Evolutionary conservation across 37 sponge, comb jelly and placozoan species (phyloP).

Genomic region (Diacarnus erythraeanus): DNA sequence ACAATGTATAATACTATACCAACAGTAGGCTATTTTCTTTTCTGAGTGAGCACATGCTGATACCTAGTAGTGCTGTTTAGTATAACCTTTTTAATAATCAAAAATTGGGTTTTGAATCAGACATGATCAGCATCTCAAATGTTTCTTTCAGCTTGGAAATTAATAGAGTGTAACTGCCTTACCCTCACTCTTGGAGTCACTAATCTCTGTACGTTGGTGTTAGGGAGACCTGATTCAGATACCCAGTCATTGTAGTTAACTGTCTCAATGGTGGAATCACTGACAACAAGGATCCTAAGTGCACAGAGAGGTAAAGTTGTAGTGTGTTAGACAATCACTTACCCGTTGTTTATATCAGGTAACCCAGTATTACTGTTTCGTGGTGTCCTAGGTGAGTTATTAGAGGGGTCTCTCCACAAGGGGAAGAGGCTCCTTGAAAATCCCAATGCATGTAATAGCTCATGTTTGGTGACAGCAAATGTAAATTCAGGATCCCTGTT

Average conservation of each 20-base stretch:
- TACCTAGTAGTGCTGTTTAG: too few relatives aligned
- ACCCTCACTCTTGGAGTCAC: slow-evolving; percentile 69
- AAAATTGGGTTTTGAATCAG: too few relatives aligned
- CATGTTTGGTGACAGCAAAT: slow-evolving; percentile 70
- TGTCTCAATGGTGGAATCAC: slow-evolving; percentile 14
- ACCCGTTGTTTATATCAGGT: slow-evolving; percentile 7
- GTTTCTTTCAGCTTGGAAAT: too few relatives aligned
- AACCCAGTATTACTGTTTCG: slow-evolving; percentile 26
- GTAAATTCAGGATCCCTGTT: slow-evolving; percentile 18
- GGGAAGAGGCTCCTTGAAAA: slow-evolving; percentile 60
- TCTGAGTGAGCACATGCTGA: too few relatives aligned
- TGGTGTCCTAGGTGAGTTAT: slow-evolving; percentile 62
- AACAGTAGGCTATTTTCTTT: too few relatives aligned
- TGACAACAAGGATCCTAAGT: not conserved
- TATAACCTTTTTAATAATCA: too few relatives aligned
- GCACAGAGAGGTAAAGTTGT: slow-evolving; percentile 1
- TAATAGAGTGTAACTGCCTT: too few relatives aligned
- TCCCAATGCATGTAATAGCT: slow-evolving; percentile 81
- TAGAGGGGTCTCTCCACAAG: slow-evolving; percentile 69
- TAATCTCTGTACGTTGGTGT: slow-evolving; percentile 35
- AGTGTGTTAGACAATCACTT: not conserved
- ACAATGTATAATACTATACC: too few relatives aligned
- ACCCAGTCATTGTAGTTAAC: slow-evolving; percentile 49
- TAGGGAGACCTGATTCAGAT: not conserved
- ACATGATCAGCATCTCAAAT: too few relatives aligned